These are phyloP conservation scores for Scortum barcoo DNA, from an alignment of 2,113 vertebrate genomes.

Conservation along the genomic window DNA sequence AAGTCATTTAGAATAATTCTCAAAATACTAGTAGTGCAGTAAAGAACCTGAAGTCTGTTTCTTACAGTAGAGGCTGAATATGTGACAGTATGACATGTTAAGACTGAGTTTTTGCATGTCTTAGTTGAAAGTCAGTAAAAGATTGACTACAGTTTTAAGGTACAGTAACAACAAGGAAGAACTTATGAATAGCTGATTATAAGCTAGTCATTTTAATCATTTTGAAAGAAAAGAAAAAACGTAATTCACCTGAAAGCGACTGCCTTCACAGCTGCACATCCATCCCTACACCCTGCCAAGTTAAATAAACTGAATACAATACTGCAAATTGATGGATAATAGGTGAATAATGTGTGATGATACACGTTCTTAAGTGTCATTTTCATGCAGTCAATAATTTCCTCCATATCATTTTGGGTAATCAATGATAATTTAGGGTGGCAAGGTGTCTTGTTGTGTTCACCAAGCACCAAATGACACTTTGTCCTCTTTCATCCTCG, in stretches of 20 bases:
- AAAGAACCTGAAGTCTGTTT: neutral
- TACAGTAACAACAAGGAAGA: neutral
- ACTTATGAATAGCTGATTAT: neutral
- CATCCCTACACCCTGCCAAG: conserved; percentile 14
- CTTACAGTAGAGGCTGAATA: neutral
- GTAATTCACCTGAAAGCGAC: neutral
- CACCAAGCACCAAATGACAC: conserved; percentile 39
- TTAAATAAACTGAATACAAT: conserved; percentile 56
- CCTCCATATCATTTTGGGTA: conserved; percentile 44
- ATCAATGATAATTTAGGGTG: conserved; percentile 57
- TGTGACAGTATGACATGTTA: neutral
- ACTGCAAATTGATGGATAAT: conserved; percentile 52
- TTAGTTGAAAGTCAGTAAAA: neutral
- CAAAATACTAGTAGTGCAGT: neutral
- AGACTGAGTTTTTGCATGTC: neutral
- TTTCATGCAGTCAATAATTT: conserved; percentile 62
- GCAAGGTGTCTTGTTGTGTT: conserved; percentile 62
- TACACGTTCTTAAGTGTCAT: conserved; percentile 46
- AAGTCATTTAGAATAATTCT: neutral
- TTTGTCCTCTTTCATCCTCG: conserved; percentile 50
- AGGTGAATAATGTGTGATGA: conserved; percentile 47
- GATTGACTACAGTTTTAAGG: neutral
- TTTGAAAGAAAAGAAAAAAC: neutral
- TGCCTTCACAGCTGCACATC: neutral
- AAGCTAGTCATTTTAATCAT: neutral